phyloP scores from a whole-genome alignment of 2,113 vertebrate species.

The Apodemus speciosus region DNA sequence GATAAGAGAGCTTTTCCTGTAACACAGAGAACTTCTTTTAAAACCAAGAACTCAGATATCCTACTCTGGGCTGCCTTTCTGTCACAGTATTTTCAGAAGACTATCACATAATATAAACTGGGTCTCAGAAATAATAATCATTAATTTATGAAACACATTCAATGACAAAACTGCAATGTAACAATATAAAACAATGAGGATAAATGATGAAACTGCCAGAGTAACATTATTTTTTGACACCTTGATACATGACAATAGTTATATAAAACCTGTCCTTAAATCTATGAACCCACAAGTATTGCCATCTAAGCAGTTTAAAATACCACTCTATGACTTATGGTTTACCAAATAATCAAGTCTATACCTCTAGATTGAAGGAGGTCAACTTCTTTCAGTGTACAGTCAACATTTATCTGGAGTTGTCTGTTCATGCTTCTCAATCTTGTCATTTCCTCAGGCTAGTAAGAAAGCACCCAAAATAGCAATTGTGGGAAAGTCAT shows the following conservation, averaged over 20 bases:
- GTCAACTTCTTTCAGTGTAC: slow-evolving; percentile 98
- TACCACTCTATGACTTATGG: slow-evolving; percentile 47
- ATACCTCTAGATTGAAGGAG: slow-evolving; percentile 97
- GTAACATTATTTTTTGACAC: slow-evolving; percentile 53
- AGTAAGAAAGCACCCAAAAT: slow-evolving; percentile 83
- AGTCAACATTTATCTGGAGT: slow-evolving; percentile 99
- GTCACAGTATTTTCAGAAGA: slow-evolving; percentile 40
- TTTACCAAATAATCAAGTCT: slow-evolving; percentile 76
- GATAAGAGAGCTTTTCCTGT: slow-evolving; percentile 68
- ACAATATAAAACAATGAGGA: slow-evolving; percentile 29
- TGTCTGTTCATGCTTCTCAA: slow-evolving; percentile 96
- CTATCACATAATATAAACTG: slow-evolving; percentile 31
- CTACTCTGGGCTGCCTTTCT: slow-evolving; percentile 12
- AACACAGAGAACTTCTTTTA: slow-evolving; percentile 33
- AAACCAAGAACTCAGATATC: slow-evolving; percentile 35
- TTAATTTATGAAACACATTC: slow-evolving; percentile 39
- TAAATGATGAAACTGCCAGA: slow-evolving; percentile 52
- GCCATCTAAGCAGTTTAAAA: slow-evolving; percentile 71
- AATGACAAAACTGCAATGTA: slow-evolving; percentile 44
- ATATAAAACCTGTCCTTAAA: slow-evolving; percentile 34
- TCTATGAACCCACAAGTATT: slow-evolving; percentile 59
- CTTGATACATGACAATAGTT: neutral
- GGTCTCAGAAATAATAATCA: slow-evolving; percentile 44
- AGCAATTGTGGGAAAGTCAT: slow-evolving; percentile 81
- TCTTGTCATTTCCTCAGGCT: slow-evolving; percentile 99